phyloP scores from a whole-genome alignment of 92 coral and sea anemone species.

The Parazoanthus swiftii region DNA sequence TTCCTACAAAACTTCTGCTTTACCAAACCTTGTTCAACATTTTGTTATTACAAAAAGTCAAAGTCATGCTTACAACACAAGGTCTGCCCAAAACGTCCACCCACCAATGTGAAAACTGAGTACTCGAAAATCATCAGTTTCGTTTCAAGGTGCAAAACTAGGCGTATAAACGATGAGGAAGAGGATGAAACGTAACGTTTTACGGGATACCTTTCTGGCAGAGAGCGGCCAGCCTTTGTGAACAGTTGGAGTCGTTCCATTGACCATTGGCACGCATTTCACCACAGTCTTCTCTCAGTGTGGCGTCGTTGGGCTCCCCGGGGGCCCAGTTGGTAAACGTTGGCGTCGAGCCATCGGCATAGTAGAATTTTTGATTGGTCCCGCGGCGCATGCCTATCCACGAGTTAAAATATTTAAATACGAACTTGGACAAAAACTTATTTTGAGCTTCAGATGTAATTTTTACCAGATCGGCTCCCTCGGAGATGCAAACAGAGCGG shows the following conservation, averaged over 20 bases:
- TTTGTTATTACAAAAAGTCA: too few relatives aligned
- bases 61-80: too few relatives aligned
- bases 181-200: neutral
- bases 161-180: neutral
- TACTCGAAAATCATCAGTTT: too few relatives aligned
- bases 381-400: slow-evolving; percentile 13
- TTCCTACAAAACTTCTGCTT: too few relatives aligned
- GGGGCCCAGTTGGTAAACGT: neutral
- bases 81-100: too few relatives aligned
- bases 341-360: neutral
- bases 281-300: neutral
- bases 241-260: slow-evolving; percentile 1
- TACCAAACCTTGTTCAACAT: too few relatives aligned
- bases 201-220: slow-evolving; percentile 17
- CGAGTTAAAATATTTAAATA: neutral
- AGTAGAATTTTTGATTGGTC: neutral
- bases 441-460: neutral
- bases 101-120: too few relatives aligned
- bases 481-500: neutral
- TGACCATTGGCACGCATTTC: neutral
- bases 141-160: too few relatives aligned
- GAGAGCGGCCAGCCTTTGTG: neutral
- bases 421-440: neutral
- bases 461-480: slow-evolving; percentile 2
- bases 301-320: neutral